phyloP scores from a whole-genome alignment of 2,797 vertebrate genomes.

The Chelmon rostratus region DNA sequence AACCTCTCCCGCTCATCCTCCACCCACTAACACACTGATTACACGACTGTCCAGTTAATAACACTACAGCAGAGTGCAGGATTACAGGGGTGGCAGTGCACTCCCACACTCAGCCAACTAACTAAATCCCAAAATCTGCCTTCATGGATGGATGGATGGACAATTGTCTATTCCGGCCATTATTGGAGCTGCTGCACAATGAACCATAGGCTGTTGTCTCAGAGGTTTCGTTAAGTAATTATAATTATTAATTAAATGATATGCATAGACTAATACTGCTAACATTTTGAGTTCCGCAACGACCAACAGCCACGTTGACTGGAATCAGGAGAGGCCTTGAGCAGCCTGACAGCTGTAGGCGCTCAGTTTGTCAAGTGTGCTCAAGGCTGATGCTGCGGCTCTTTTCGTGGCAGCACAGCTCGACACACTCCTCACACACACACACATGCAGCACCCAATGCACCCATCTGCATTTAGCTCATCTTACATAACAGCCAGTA shows the following conservation, averaged over 20 bases:
- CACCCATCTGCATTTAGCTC: constrained; percentile 58
- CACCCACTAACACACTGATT: constrained; percentile 49
- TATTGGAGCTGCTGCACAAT: constrained; percentile 1
- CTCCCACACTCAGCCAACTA: constrained; percentile 34
- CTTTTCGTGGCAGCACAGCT: background rate
- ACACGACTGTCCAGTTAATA: constrained; percentile 54
- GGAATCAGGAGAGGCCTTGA: constrained; percentile 31
- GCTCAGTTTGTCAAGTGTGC: constrained; percentile 33
- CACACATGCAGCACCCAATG: constrained; percentile 30
- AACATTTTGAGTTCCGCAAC: too few relatives aligned
- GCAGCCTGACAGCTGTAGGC: constrained; percentile 7
- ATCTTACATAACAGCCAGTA: constrained; percentile 76
- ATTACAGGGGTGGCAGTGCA: constrained; percentile 37
- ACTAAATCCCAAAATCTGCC: constrained; percentile 10
- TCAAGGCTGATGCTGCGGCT: constrained; percentile 26
- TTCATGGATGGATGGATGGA: background rate
- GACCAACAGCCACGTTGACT: too few relatives aligned
- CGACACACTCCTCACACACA: constrained; percentile 15
- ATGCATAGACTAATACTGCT: too few relatives aligned
- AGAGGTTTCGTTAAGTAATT: background rate
- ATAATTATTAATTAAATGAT: background rate
- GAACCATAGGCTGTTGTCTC: background rate
- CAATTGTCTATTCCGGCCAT: background rate
- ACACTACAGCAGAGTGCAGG: constrained; percentile 37
- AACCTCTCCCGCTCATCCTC: constrained; percentile 9